Evolutionary conservation across 2,113 vertebrate species (phyloP).

Genomic region (Pterophyllum scalare): DNA sequence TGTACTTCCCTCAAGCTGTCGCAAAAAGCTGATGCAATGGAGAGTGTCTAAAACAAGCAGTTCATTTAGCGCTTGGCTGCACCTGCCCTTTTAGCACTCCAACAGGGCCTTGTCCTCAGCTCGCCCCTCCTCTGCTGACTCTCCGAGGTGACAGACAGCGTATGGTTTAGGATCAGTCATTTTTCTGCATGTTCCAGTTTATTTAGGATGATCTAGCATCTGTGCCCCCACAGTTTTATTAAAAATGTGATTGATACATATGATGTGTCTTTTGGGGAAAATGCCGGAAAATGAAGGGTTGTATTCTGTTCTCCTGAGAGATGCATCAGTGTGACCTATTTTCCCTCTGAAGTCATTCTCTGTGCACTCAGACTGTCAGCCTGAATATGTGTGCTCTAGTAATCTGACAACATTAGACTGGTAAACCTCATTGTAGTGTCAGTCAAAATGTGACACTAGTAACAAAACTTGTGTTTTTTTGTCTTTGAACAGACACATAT

Average conservation of each 20-base stretch:
- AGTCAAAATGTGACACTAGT: constrained; percentile 8
- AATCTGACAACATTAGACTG: constrained; percentile 14
- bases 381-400: constrained; percentile 31
- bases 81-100: constrained; percentile 60
- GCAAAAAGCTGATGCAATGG: constrained; percentile 57
- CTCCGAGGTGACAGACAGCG: constrained; percentile 37
- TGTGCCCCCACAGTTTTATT: neutral
- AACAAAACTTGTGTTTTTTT: constrained; percentile 11
- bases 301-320: constrained; percentile 21
- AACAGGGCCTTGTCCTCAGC: constrained; percentile 44
- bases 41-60: constrained; percentile 72
- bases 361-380: constrained; percentile 16
- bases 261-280: neutral
- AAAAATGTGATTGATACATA: neutral
- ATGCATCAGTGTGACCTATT: constrained; percentile 51
- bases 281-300: constrained; percentile 17
- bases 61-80: constrained; percentile 74
- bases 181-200: neutral
- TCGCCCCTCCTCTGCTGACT: constrained; percentile 26
- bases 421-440: constrained; percentile 11
- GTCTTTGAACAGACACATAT: neutral
- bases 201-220: constrained; percentile 15
- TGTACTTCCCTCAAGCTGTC: constrained; percentile 52
- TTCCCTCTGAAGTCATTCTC: constrained; percentile 28
- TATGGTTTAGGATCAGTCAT: neutral